These are phyloP conservation scores for Spermophilus dauricus DNA, from an alignment of 2,113 vertebrate species.

Conservation along the genomic window DNA sequence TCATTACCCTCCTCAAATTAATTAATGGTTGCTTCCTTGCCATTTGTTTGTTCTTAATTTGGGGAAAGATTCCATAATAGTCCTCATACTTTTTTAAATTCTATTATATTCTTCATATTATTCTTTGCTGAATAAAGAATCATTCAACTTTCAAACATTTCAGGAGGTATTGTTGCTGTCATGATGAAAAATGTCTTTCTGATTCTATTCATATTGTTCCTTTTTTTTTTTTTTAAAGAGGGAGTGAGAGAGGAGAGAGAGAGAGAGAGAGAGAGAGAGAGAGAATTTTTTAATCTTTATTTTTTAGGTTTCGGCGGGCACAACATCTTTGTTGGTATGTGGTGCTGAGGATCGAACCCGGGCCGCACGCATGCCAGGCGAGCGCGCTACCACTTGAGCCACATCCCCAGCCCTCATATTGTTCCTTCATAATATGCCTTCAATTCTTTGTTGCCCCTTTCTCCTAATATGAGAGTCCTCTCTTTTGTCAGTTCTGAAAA, in stretches of 20 bases:
- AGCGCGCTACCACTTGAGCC: too few relatives aligned
- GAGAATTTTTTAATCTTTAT: too few relatives aligned
- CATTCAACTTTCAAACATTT: constrained; percentile 37
- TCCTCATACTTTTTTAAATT: background rate
- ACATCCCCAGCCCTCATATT: too few relatives aligned
- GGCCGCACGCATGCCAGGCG: too few relatives aligned
- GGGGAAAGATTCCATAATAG: constrained; percentile 1
- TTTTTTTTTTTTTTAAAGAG: too few relatives aligned
- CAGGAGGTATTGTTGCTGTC: background rate
- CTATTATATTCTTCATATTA: constrained; percentile 20
- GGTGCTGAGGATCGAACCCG: too few relatives aligned
- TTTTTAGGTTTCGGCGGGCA: too few relatives aligned
- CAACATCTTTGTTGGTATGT: too few relatives aligned
- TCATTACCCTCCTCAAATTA: background rate
- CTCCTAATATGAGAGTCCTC: background rate
- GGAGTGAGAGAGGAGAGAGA: too few relatives aligned
- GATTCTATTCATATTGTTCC: background rate
- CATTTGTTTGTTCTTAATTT: constrained; percentile 41
- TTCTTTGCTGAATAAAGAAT: background rate
- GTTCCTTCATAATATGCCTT: background rate
- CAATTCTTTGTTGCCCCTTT: constrained; percentile 6
- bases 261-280: too few relatives aligned
- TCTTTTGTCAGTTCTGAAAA: background rate
- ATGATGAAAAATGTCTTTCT: constrained; percentile 39
- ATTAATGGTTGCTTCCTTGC: background rate